Evolutionary conservation across 2,797 vertebrate genomes (phyloP).

Genomic region (Enteromius fasciolatus): DNA sequence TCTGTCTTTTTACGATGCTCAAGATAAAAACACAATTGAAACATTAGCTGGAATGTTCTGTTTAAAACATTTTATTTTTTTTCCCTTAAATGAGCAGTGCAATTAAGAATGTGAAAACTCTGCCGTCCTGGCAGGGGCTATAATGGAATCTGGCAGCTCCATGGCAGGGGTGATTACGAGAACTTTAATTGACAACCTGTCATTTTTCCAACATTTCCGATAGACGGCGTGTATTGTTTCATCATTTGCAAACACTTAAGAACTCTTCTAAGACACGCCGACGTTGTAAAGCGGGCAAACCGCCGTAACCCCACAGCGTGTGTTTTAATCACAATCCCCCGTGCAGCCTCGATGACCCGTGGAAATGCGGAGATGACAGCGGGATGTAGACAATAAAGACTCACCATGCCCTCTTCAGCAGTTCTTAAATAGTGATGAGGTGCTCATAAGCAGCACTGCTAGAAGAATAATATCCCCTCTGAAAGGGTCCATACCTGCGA

Average conservation of each 20-base stretch:
- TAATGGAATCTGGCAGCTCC: conserved; percentile 75
- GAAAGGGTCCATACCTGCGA: conserved; percentile 29
- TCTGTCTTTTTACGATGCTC: conserved; percentile 25
- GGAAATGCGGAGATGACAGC: conserved; percentile 22
- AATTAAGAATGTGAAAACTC: conserved; percentile 68
- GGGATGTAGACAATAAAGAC: conserved; percentile 45
- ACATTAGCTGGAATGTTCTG: conserved; percentile 41
- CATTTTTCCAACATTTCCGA: conserved; percentile 67
- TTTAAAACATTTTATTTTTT: conserved; percentile 36
- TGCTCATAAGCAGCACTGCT: conserved; percentile 22
- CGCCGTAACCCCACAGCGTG: neutral
- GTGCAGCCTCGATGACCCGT: conserved; percentile 27
- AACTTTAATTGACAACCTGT: conserved; percentile 80
- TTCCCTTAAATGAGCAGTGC: conserved; percentile 54
- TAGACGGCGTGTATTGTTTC: conserved; percentile 43
- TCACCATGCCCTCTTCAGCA: conserved; percentile 31
- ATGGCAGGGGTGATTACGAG: conserved; percentile 73
- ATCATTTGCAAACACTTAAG: conserved; percentile 70
- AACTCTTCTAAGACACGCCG: neutral
- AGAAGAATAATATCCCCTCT: conserved; percentile 36
- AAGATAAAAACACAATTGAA: conserved; percentile 55
- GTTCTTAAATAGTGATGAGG: conserved; percentile 53
- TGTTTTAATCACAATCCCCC: conserved; percentile 37
- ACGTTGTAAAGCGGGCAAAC: conserved; percentile 56
- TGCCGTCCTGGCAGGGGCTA: conserved; percentile 64